Base-by-base conservation (phyloP, 2,797 vertebrate genomes). In the Petrocephalus schoutedeni region DNA sequence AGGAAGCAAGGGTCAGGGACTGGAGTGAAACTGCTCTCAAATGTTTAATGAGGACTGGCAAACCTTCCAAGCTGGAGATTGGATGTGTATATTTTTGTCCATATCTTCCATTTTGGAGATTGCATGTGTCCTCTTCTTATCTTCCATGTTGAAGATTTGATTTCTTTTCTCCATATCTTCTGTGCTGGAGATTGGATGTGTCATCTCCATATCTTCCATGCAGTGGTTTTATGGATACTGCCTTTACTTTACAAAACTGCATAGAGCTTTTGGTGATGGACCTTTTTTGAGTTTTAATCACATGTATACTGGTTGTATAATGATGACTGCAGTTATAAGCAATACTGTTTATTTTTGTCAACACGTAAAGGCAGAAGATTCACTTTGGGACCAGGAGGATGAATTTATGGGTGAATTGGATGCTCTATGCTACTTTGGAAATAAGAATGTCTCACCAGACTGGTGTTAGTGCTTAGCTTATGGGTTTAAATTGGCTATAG, bases 161-260 rank as follows among this genome's bases (percentile, higher is more conserved):
- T 80, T 9, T 49, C 14, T 53, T 51, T 21, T 83, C 77, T 83
- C 21, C 9, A 45, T 10, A 83, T 83, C 80, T 83, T 83, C 45
- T n/a, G 51, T 53, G 80, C 41, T 53, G 80, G 80, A 83, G 80
- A 53, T 83, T 83, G n/a, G n/a, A 21, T 83, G n/a, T 2, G 19
- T 23, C 51, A 45, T 53, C 41, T 83, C 80, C 49, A 53, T 10
- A 83, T 51, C n/a, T 53, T 51, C 49, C 80, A 83, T 51, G 49
- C 80, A 53, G 49, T n/a, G 41, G 80, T 83, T 83, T 83, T 53
- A 53, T 53, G 41, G 80, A 83, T 21, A n/a, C 71, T 77, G 71
- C 71, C 71, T 77, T 77, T 45, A 45, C 45, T 41, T 77, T 41
- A n/a, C 41, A 77, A 45, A 12, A 45, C 36, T 77, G 71, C 36